Evolutionary conservation across 2,888 invertebrate species (phyloP).

Genomic region (Eurois occulta): DNA sequence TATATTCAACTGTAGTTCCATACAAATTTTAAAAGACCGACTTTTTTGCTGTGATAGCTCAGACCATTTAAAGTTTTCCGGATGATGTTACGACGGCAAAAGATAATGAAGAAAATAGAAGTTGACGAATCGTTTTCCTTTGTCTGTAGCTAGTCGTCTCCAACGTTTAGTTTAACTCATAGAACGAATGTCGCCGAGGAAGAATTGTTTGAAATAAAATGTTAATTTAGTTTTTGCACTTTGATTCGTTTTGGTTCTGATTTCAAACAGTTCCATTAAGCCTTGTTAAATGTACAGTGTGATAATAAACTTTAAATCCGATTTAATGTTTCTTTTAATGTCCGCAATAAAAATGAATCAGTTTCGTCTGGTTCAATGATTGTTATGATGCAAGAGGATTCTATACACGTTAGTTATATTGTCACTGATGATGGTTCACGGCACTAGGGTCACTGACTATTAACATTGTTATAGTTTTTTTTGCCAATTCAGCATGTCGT

Average conservation of each 20-base stretch:
- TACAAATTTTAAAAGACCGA: not conserved
- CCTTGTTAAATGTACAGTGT: conserved; percentile 31
- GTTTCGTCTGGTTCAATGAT: conserved; percentile 39
- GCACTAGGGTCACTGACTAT: conserved; percentile 25
- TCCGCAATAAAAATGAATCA: conserved; percentile 42
- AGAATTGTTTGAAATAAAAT: not conserved
- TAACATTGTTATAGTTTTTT: conserved; percentile 62
- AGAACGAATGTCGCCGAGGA: not conserved
- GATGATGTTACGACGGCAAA: conserved; percentile 4
- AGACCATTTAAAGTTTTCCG: not conserved
- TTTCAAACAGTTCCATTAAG: conserved; percentile 8
- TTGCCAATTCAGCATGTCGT: conserved; percentile 59
- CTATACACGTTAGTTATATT: conserved; percentile 23
- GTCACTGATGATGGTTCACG: conserved; percentile 35
- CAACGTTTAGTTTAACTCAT: conserved; percentile 12
- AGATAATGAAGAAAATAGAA: conserved; percentile 20
- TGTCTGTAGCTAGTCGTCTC: conserved; percentile 5
- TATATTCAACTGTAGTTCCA: not conserved
- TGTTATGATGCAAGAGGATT: conserved; percentile 39
- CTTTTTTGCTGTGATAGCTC: too few species aligned
- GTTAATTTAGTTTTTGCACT: conserved; percentile 3
- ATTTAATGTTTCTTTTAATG: conserved; percentile 47
- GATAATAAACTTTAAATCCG: conserved; percentile 33
- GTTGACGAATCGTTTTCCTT: conserved; percentile 4
- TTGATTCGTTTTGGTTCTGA: conserved; percentile 3